These are phyloP conservation scores for Oreochromis niloticus DNA, from an alignment of 2,113 vertebrate species.

Conservation along the genomic window DNA sequence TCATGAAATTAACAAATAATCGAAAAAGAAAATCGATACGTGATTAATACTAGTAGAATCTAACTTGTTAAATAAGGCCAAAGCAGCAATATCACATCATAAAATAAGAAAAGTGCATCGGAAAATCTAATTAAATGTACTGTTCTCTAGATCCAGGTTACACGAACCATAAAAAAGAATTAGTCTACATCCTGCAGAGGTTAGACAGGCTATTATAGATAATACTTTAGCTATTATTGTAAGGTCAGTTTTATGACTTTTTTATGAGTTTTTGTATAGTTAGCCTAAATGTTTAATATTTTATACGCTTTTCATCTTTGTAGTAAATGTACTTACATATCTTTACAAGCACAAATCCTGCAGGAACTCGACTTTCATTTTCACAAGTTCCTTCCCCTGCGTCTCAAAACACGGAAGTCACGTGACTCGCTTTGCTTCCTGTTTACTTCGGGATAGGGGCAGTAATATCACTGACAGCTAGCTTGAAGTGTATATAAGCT, in stretches of 20 bases:
- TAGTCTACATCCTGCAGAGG: neutral
- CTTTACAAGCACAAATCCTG: neutral
- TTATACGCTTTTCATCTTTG: neutral
- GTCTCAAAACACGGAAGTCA: neutral
- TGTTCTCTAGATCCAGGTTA: neutral
- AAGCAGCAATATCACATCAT: neutral
- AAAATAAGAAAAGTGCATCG: neutral
- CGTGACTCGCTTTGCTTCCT: constrained; percentile 20
- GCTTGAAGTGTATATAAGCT: neutral
- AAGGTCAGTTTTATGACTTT: neutral
- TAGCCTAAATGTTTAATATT: neutral
- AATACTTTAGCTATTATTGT: neutral
- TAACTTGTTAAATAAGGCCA: neutral
- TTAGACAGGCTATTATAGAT: neutral
- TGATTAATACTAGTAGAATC: neutral
- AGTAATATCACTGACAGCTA: accelerated
- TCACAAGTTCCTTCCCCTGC: neutral
- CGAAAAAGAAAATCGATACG: neutral
- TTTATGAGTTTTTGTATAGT: neutral
- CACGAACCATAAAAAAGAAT: neutral
- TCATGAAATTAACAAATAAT: neutral
- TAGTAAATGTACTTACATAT: accelerated
- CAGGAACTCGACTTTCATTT: neutral
- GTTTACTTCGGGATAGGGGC: neutral
- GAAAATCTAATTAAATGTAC: neutral